Conservation (phyloP, 2,888 invertebrate genomes). For the Electrophaes corylata region DNA sequence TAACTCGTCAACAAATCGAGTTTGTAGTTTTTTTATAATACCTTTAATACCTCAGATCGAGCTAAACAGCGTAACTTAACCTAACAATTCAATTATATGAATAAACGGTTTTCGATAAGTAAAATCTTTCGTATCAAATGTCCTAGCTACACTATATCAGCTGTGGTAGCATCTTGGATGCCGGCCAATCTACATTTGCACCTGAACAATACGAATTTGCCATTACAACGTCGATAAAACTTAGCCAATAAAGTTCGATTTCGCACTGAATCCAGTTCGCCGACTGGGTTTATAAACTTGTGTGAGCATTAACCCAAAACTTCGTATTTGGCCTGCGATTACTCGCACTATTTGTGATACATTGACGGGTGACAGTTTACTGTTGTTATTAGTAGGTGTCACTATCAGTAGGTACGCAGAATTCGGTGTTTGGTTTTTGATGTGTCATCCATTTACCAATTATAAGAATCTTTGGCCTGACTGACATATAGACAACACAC, state of each 20-base stretch:
- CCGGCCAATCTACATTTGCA: constrained; percentile 54
- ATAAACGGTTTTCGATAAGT: background rate
- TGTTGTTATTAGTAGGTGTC: constrained; percentile 64
- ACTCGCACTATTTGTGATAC: constrained; percentile 60
- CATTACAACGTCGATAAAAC: constrained; percentile 36
- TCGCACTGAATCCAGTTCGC: constrained; percentile 39
- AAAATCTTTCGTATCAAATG: background rate
- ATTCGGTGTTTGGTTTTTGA: background rate
- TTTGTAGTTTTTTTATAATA: no score
- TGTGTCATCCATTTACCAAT: background rate
- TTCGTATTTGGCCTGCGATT: constrained; percentile 78
- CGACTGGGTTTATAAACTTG: constrained; percentile 28
- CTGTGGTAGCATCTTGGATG: constrained; percentile 57
- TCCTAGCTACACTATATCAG: constrained; percentile 2
- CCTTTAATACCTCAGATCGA: no score
- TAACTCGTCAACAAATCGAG: no score
- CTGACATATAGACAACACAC: no score
- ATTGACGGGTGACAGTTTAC: constrained; percentile 61
- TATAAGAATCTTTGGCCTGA: no score
- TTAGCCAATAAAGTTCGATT: constrained; percentile 50
- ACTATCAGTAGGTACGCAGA: constrained; percentile 47
- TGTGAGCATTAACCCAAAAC: constrained; percentile 68
- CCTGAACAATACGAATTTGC: constrained; percentile 43
- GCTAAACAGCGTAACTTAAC: no score
- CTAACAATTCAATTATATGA: no score